Evolutionary conservation across 2,113 vertebrate species (phyloP).

Genomic region (Pithys albifrons): DNA sequence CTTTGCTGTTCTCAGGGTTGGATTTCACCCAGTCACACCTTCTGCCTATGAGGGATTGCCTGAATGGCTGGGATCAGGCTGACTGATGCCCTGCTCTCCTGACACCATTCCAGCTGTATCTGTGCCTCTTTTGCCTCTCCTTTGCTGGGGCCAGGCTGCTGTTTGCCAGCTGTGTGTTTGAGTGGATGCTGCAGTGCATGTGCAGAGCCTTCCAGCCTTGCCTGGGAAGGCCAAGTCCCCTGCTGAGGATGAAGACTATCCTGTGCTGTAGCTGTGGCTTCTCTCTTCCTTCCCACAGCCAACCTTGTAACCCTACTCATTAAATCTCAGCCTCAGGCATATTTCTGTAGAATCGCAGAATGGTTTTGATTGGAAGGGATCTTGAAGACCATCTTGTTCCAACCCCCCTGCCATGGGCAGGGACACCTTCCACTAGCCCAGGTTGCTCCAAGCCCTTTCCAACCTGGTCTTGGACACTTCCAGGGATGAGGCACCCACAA

Average conservation of each 20-base stretch:
- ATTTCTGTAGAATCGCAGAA: background rate
- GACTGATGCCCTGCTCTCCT: rapidly evolving
- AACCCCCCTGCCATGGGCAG: rapidly evolving
- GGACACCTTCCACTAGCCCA: background rate
- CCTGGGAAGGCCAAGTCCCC: background rate
- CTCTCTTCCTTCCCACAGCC: background rate
- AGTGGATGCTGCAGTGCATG: background rate
- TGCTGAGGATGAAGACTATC: background rate
- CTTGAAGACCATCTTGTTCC: background rate
- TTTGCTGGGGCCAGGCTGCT: background rate
- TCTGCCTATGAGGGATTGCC: rapidly evolving
- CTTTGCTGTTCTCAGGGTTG: background rate
- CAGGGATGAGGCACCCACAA: background rate
- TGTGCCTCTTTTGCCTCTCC: background rate
- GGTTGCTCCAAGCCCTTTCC: background rate
- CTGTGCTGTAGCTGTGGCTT: background rate
- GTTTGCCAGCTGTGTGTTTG: background rate
- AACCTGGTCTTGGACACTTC: background rate
- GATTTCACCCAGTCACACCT: background rate
- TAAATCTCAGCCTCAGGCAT: background rate
- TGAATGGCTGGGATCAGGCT: background rate
- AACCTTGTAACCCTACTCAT: background rate
- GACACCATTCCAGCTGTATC: background rate
- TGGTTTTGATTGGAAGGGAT: rapidly evolving
- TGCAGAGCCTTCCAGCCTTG: background rate